These are phyloP conservation scores for Sabellastarte sp. DNA, from an alignment of 2,888 invertebrate species.

Conservation along the genomic window DNA sequence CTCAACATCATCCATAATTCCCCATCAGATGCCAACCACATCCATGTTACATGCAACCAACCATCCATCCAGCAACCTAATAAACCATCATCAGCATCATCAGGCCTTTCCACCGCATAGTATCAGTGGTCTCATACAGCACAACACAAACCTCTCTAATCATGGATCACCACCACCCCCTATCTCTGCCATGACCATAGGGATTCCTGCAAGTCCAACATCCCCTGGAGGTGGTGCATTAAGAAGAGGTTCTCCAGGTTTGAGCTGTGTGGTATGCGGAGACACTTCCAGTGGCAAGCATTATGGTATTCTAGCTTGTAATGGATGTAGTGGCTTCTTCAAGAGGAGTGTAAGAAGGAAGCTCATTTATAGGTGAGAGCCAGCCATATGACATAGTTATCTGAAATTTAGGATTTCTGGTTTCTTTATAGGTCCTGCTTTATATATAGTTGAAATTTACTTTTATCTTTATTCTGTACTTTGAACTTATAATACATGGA, in stretches of 20 bases:
- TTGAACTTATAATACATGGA: too few species aligned
- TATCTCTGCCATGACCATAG: not conserved
- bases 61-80: too few species aligned
- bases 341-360: conserved; percentile 93
- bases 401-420: too few species aligned
- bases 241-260: conserved; percentile 65
- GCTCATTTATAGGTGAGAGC: conserved; percentile 89
- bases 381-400: too few species aligned
- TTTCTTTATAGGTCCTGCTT: too few species aligned
- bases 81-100: too few species aligned
- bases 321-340: conserved; percentile 99
- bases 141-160: conserved; percentile 1
- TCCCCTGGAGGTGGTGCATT: conserved; percentile 29
- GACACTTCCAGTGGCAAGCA: conserved; percentile 97
- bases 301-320: conserved; percentile 96
- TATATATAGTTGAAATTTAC: too few species aligned
- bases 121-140: not conserved
- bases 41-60: not conserved
- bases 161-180: not conserved
- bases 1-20: too few species aligned
- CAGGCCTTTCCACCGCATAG: too few species aligned
- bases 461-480: too few species aligned
- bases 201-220: not conserved
- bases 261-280: conserved; percentile 90
- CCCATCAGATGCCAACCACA: too few species aligned